Evolutionary conservation across 2,113 vertebrate genomes (phyloP).

Genomic region (Aix galericulata): DNA sequence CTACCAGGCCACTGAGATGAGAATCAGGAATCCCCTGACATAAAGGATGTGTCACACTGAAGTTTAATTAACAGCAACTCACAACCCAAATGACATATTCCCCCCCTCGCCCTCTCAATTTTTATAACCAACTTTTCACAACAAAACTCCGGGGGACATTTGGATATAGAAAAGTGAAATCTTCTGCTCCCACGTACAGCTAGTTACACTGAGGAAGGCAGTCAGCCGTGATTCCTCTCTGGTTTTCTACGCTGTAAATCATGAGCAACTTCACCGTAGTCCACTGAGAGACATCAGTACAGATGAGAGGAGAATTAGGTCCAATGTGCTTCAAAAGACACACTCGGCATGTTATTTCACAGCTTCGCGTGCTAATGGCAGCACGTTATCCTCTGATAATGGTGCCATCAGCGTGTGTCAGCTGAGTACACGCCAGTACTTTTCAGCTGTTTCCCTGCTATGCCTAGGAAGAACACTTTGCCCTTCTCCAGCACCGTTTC

Average conservation of each 20-base stretch:
- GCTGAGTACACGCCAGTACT: accelerated
- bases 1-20: conserved; percentile 61
- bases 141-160: conserved; percentile 50
- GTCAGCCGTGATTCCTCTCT: neutral
- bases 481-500: neutral
- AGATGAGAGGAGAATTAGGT: neutral
- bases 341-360: neutral
- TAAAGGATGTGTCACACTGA: conserved; percentile 58
- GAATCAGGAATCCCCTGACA: conserved; percentile 62
- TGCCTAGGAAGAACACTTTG: neutral
- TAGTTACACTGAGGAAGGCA: neutral
- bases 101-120: neutral
- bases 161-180: conserved; percentile 4
- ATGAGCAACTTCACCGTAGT: neutral
- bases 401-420: neutral
- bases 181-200: neutral
- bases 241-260: neutral
- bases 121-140: conserved; percentile 36
- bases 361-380: neutral
- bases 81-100: conserved; percentile 55
- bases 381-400: neutral
- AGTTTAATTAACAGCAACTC: conserved; percentile 67
- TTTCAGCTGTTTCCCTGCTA: neutral
- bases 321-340: neutral
- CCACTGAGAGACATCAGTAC: neutral